These are phyloP conservation scores for Petrolisthes cinctipes DNA, from an alignment of 2,888 invertebrate species.

Conservation along the genomic window DNA sequence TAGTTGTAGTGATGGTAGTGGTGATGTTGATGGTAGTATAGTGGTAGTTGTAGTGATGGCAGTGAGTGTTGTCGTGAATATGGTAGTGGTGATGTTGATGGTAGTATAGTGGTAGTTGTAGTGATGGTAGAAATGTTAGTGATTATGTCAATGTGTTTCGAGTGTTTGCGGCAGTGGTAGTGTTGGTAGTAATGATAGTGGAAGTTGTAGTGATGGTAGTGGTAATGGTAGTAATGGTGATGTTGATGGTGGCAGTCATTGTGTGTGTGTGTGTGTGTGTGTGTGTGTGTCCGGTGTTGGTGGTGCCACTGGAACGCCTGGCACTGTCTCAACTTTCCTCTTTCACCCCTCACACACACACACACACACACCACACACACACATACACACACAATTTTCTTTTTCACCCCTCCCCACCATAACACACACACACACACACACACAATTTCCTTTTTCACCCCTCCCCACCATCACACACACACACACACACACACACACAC, in stretches of 20 bases:
- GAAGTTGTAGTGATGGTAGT: neutral
- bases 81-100: neutral
- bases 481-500: neutral
- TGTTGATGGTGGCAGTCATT: neutral
- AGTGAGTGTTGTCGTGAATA: neutral
- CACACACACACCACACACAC: neutral
- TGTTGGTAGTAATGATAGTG: neutral
- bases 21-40: neutral
- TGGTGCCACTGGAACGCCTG: neutral
- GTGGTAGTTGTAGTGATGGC: neutral
- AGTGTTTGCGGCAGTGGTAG: neutral
- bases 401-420: neutral
- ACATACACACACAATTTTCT: neutral
- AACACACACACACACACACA: conserved; percentile 10
- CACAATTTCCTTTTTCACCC: neutral
- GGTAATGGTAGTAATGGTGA: neutral
- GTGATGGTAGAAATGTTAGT: neutral
- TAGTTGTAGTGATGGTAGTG: neutral
- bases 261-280: neutral
- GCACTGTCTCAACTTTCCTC: neutral
- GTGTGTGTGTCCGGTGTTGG: neutral
- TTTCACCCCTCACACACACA: neutral
- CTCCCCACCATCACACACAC: neutral
- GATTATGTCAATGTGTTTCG: neutral
- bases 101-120: neutral